These are phyloP conservation scores for Odontomachus brunneus DNA, from an alignment of 1,140 invertebrate genomes.

Conservation along the genomic window DNA sequence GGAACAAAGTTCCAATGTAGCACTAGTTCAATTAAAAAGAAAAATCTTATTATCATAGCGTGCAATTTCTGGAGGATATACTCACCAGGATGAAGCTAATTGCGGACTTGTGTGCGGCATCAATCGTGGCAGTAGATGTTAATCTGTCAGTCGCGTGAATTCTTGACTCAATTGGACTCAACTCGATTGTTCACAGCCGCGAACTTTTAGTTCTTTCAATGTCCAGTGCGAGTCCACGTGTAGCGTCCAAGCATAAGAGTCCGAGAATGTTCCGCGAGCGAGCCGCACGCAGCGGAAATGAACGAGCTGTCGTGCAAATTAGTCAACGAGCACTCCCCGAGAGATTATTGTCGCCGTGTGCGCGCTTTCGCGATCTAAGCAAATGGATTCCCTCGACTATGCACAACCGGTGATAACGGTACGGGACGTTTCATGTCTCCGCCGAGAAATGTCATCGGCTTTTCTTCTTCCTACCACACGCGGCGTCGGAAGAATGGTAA, in stretches of 20 bases:
- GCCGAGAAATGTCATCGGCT: conserved; percentile 26
- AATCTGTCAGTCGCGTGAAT: neutral
- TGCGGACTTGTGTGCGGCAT: neutral
- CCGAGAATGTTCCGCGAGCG: neutral
- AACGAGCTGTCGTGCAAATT: conserved; percentile 16
- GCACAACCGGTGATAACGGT: conserved; percentile 54
- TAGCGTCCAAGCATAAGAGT: too few relatives aligned
- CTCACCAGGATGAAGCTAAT: conserved; percentile 33
- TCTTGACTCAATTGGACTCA: too few relatives aligned
- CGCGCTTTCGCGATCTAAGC: conserved; percentile 59
- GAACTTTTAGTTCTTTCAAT: neutral
- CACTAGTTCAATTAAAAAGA: too few relatives aligned
- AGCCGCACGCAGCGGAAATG: neutral
- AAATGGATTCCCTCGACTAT: conserved; percentile 47
- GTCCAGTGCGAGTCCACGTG: neutral
- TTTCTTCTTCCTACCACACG: conserved; percentile 2
- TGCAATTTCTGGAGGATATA: neutral
- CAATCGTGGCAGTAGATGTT: neutral
- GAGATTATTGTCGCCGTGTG: conserved; percentile 47
- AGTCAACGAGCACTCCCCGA: conserved; percentile 9
- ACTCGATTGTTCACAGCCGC: neutral
- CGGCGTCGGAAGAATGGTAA: neutral
- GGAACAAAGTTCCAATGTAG: too few relatives aligned
- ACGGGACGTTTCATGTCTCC: conserved; percentile 59
- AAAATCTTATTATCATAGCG: too few relatives aligned